Evolutionary conservation across 2,797 vertebrate genomes (phyloP).

Genomic region (Thaleichthys pacificus): DNA sequence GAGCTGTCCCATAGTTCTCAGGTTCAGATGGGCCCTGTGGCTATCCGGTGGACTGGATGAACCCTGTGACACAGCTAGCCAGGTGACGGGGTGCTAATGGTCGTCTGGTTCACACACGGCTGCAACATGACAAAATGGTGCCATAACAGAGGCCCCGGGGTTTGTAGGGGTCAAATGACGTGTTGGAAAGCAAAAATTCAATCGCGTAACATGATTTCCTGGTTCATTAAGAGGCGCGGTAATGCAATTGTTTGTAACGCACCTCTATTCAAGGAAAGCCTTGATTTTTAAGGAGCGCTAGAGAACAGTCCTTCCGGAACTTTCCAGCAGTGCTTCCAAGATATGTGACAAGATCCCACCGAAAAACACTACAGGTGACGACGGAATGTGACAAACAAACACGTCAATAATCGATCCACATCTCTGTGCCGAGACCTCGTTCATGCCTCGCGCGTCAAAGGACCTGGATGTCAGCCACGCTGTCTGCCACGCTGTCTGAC

Average conservation of each 20-base stretch:
- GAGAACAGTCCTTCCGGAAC: background rate
- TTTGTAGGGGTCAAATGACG: no score
- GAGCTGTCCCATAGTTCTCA: conserved; percentile 11
- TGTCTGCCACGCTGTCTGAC: background rate
- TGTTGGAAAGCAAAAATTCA: background rate
- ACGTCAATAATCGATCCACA: no score
- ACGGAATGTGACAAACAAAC: no score
- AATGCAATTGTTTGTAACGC: background rate
- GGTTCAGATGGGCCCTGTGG: conserved; percentile 1
- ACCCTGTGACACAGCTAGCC: background rate
- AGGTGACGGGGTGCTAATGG: background rate
- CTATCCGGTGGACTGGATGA: background rate
- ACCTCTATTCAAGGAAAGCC: background rate
- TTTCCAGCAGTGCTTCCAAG: no score
- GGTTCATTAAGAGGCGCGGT: no score
- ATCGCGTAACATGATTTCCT: no score
- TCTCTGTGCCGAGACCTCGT: no score
- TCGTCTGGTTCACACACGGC: background rate
- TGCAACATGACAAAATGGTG: no score
- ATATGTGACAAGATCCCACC: no score
- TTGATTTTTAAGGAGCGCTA: background rate
- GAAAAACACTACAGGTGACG: no score
- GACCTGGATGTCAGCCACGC: background rate
- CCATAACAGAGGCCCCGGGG: no score
- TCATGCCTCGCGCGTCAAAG: no score